Evolutionary conservation across 2,888 invertebrate species (phyloP), one percentile per base, ranked within the genome.

Genomic region (Eristalis pertinax): DNA sequence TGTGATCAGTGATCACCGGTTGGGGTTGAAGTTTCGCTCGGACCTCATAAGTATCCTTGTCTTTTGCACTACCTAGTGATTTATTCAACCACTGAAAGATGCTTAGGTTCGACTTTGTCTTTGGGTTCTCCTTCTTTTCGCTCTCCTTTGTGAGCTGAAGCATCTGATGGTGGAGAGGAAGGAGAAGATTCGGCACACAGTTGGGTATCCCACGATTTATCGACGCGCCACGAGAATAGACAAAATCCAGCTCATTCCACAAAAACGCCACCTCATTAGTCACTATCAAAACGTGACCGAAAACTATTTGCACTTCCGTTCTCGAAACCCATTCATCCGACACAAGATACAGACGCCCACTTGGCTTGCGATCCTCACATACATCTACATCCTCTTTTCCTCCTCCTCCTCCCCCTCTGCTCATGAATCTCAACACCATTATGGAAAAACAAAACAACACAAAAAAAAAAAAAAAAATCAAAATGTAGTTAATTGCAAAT

Each of bases 1-100:
- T n/a, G n/a, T n/a, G n/a, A n/a, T n/a, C n/a, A n/a, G 24, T 75
- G 74, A 83, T 83, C 78, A 79, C 22, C 56, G 70, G 70, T 35
- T 56, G 11, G 56, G 70, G 56, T 80, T 72, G 41, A 63, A 32
- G 56, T 65, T 68, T 75, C 15, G 58, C 19, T 38, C 26, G 60
- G 50, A 50, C n/a, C 63, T 50, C 43, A 35, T 84, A 70, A 35
- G 62, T 65, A 72, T 76, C 72, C 60, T 69, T 85, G 26, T 76
- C 58, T 50, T 62, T 76, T 70, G 41, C 41, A 58, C 41, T 74
- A 68, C 56, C 58, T 80, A 80, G 74, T 80, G 80, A 74, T 80
- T 80, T 80, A 74, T 80, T 80, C 74, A 68, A 80, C 35, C 80
- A 68, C 68, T 50, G 29, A 41, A 69, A 29, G 62, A 68, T 74